phyloP scores from a whole-genome alignment of 2,113 vertebrate species.

The Bothrops jararaca region DNA sequence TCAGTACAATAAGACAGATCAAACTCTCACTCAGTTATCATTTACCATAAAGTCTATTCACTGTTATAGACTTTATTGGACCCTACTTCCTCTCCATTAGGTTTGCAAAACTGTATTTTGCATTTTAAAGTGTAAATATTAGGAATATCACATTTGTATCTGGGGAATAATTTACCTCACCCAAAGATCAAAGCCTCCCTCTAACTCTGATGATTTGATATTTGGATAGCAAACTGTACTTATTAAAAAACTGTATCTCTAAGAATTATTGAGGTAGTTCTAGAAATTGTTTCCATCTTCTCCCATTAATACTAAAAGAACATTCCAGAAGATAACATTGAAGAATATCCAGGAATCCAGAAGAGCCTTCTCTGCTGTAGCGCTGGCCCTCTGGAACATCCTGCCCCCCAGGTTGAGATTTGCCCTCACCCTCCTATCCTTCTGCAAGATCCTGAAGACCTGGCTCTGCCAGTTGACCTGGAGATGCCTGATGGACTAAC shows the following conservation, averaged over 20 bases:
- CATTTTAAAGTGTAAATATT: not conserved
- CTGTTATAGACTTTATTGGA: not conserved
- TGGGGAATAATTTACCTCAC: not conserved
- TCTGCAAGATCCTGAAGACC: not conserved
- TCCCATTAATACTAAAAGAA: not conserved
- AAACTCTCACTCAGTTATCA: not conserved
- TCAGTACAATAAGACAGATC: not conserved
- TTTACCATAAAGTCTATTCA: not conserved
- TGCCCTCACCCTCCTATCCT: not conserved
- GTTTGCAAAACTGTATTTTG: not conserved
- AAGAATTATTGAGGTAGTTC: not conserved
- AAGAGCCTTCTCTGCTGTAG: not conserved
- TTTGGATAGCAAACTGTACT: not conserved
- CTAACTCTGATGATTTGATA: not conserved
- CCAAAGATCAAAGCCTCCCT: not conserved
- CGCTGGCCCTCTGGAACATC: not conserved
- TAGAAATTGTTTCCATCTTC: not conserved
- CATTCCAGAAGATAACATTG: not conserved
- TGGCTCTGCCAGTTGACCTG: not conserved
- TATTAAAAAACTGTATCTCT: not conserved
- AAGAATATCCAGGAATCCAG: not conserved
- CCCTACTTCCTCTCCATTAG: not conserved
- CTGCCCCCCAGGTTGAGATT: not conserved
- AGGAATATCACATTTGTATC: not conserved
- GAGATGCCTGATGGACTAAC: not conserved